These are phyloP conservation scores for Sterrhoptilus dennistouni DNA, from an alignment of 2,113 vertebrate genomes.

Conservation along the genomic window DNA sequence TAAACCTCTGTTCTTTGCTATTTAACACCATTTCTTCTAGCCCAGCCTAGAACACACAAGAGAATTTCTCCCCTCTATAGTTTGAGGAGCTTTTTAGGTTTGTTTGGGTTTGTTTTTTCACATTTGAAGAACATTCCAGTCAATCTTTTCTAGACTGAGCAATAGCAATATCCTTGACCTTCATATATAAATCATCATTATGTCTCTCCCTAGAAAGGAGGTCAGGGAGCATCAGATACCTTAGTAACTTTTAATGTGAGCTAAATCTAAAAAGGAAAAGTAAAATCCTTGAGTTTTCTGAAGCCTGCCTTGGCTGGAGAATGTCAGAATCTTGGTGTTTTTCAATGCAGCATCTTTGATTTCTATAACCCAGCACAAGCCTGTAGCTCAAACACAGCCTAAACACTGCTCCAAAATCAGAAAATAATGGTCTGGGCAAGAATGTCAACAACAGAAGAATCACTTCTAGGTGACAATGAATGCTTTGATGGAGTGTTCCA, in stretches of 20 bases:
- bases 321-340: neutral
- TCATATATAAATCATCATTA: neutral
- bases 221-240: neutral
- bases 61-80: neutral
- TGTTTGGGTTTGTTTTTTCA: neutral
- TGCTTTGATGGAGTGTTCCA: conserved; percentile 9
- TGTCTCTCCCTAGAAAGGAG: neutral
- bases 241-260: neutral
- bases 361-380: neutral
- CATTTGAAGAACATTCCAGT: neutral
- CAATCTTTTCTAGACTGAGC: neutral
- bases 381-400: neutral
- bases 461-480: neutral
- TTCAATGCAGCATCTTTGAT: neutral
- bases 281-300: neutral
- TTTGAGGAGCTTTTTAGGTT: neutral
- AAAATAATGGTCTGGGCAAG: neutral
- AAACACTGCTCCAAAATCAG: neutral
- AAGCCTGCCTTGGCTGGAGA: neutral
- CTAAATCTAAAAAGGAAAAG: neutral
- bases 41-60: neutral
- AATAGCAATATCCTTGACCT: neutral
- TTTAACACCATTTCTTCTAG: neutral
- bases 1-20: neutral
- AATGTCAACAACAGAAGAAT: neutral